A percentile compares a stretch with the other conserved stretches of the same genome.
phyloP scores from a whole-genome alignment of 2,797 vertebrate genomes.

The Danio aesculapii region DNA sequence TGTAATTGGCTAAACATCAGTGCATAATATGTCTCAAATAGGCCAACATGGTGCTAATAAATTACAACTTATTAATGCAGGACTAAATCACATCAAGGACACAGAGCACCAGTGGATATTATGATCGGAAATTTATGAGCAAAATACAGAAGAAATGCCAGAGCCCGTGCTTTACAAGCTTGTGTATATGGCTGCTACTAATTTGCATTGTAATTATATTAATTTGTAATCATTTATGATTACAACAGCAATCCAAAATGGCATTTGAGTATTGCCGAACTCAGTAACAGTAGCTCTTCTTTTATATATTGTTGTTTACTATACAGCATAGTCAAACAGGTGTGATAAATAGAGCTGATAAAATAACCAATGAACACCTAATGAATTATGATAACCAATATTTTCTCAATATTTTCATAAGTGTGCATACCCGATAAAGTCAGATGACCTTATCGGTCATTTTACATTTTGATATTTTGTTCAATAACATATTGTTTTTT shows the following conservation, averaged over 20 bases:
- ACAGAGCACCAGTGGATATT: constrained; percentile 25
- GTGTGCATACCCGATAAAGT: not conserved
- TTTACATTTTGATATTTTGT: not conserved
- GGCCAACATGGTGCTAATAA: constrained; percentile 70
- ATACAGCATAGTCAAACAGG: no score
- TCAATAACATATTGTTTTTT: no score
- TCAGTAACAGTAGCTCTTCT: not conserved
- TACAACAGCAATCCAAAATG: not conserved
- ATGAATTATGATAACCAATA: not conserved
- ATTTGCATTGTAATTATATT: constrained; percentile 3
- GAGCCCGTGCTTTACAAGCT: not conserved
- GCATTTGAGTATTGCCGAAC: not conserved
- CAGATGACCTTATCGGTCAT: no score
- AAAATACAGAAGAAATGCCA: constrained; percentile 10
- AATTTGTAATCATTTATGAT: constrained; percentile 20
- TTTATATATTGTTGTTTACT: not conserved
- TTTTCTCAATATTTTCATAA: not conserved
- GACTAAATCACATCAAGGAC: constrained; percentile 69
- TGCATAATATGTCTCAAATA: constrained; percentile 65
- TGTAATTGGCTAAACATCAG: constrained; percentile 64
- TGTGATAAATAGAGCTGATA: no score
- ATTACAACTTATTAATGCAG: constrained; percentile 67
- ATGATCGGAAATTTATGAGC: constrained; percentile 30
- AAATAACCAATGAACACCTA: no score
- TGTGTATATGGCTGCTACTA: not conserved